Conservation (phyloP, 2,113 vertebrate genomes). For the Scomber scombrus region DNA sequence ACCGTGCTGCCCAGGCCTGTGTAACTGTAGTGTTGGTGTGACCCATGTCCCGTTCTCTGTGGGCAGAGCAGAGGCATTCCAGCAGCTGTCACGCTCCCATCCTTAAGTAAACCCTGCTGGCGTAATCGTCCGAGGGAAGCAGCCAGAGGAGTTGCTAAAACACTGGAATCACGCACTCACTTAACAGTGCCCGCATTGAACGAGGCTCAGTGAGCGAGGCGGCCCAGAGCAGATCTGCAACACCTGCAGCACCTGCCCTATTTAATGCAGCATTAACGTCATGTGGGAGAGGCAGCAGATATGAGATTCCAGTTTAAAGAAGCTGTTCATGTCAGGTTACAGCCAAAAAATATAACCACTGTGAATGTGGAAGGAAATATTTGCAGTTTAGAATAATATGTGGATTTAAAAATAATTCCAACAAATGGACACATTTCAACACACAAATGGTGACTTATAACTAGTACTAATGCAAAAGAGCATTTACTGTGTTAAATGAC, state of each 20-base stretch:
- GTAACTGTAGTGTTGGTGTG: slow-evolving; percentile 67
- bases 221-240: slow-evolving; percentile 64
- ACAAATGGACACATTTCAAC: neutral
- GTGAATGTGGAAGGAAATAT: slow-evolving; percentile 7
- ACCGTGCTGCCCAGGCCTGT: slow-evolving; percentile 60
- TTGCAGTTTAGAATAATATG: neutral
- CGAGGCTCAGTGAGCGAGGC: slow-evolving; percentile 46
- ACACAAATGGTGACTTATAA: neutral
- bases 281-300: slow-evolving; percentile 46
- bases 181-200: slow-evolving; percentile 76
- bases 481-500: no score
- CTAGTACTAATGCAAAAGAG: no score
- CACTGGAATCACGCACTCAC: slow-evolving; percentile 73
- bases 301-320: slow-evolving; percentile 33
- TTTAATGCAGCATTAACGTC: slow-evolving; percentile 33
- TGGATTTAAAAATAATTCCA: slow-evolving; percentile 4
- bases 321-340: slow-evolving; percentile 21
- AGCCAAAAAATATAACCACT: slow-evolving; percentile 46
- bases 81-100: slow-evolving; percentile 78
- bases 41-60: slow-evolving; percentile 75
- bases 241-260: slow-evolving; percentile 79
- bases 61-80: slow-evolving; percentile 70
- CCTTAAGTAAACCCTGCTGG: slow-evolving; percentile 80
- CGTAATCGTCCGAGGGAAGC: slow-evolving; percentile 63
- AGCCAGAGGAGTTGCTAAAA: slow-evolving; percentile 62